Evolutionary conservation across 1,140 invertebrate genomes (phyloP).

Genomic region (Chironomus striatipennis): DNA sequence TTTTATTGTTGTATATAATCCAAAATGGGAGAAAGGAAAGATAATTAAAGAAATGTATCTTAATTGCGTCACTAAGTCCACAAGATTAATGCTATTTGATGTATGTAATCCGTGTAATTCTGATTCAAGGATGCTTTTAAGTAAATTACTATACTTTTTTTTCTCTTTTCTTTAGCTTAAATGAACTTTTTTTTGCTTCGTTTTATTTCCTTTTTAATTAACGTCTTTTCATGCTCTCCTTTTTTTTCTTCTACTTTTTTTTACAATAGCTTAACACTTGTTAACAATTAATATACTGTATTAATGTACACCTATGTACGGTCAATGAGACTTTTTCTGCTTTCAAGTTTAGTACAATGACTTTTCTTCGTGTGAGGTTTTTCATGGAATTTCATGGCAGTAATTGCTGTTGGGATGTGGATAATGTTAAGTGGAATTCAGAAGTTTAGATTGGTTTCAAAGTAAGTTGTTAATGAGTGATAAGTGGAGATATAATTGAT

Average conservation of each 20-base stretch:
- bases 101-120: background rate
- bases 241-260: background rate
- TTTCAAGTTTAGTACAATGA: too few relatives aligned
- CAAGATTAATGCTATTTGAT: constrained; percentile 14
- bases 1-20: background rate
- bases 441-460: too few relatives aligned
- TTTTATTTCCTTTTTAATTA: background rate
- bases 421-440: too few relatives aligned
- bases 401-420: too few relatives aligned
- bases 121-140: constrained; percentile 13
- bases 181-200: background rate
- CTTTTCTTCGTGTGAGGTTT: too few relatives aligned
- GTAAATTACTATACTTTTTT: background rate
- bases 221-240: background rate
- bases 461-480: too few relatives aligned
- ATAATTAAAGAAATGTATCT: constrained; percentile 16
- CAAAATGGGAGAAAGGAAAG: background rate
- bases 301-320: too few relatives aligned
- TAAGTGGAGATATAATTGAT: too few relatives aligned
- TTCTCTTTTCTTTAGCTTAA: background rate
- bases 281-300: too few relatives aligned
- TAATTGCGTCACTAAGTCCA: constrained; percentile 23
- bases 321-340: too few relatives aligned
- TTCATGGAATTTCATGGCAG: too few relatives aligned
- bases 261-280: too few relatives aligned